These are phyloP conservation scores for Pomacea canaliculata DNA, from an alignment of 2,888 invertebrate genomes.

Conservation along the genomic window DNA sequence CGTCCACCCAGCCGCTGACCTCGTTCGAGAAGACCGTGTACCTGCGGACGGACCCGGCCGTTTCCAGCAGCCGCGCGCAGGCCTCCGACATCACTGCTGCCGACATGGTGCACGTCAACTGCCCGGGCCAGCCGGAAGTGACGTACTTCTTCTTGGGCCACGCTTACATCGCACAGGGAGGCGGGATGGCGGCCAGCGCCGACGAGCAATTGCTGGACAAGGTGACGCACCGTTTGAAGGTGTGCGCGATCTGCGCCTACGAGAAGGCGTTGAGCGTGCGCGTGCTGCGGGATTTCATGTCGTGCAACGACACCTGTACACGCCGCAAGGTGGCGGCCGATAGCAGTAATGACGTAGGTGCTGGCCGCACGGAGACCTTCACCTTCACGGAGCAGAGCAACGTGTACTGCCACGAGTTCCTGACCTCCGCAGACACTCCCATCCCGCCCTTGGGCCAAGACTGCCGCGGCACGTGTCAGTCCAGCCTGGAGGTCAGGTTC, in stretches of 20 bases:
- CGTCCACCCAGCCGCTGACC: conserved; percentile 33
- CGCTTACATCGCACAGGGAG: conserved; percentile 6
- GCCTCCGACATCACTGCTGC: conserved; percentile 1
- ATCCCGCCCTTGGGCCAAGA: conserved; percentile 21
- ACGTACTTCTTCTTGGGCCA: conserved; percentile 38
- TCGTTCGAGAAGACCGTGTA: conserved; percentile 31
- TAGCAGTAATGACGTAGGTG: conserved; percentile 13
- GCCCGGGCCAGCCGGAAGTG: conserved; percentile 39
- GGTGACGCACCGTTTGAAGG: conserved; percentile 35
- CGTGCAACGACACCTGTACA: conserved; percentile 38
- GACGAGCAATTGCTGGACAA: conserved; percentile 16
- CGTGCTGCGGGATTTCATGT: conserved; percentile 33
- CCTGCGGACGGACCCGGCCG: conserved; percentile 23
- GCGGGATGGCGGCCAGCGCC: conserved; percentile 14
- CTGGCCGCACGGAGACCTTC: conserved; percentile 26
- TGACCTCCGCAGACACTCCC: conserved; percentile 28
- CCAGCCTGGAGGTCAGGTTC: conserved; percentile 35
- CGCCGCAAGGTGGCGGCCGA: conserved; percentile 20
- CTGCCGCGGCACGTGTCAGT: conserved; percentile 36
- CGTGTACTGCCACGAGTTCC: conserved; percentile 41
- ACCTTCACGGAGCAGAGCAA: conserved; percentile 33
- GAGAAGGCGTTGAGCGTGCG: conserved; percentile 31
- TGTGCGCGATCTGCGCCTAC: conserved; percentile 39
- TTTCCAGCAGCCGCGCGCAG: not conserved
- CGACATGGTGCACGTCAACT: conserved; percentile 39